These are phyloP conservation scores for Apostichopus japonicus DNA, from an alignment of 35 echinoderm and acorn worm species.

Conservation along the genomic window DNA sequence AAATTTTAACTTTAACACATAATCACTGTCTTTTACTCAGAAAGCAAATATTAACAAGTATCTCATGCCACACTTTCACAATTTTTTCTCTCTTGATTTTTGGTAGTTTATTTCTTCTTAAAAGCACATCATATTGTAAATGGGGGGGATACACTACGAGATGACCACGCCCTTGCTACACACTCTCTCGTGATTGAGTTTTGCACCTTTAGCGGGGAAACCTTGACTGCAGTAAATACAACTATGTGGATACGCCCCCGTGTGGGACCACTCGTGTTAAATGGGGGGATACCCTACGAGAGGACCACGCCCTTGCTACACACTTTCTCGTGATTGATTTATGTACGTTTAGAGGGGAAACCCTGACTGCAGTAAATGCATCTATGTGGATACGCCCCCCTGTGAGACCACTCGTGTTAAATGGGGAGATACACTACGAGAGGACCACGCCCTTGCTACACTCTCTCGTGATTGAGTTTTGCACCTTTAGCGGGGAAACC, in stretches of 20 bases:
- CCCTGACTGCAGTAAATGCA: background rate
- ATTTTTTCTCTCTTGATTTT: no score
- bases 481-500: background rate
- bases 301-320: background rate
- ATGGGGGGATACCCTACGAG: no score
- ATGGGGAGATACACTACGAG: no score
- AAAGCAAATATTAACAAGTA: no score
- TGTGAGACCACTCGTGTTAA: constrained; percentile 12
- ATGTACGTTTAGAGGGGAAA: background rate
- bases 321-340: background rate
- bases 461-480: background rate
- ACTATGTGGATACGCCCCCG: background rate
- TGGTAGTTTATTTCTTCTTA: no score
- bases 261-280: constrained; percentile 18
- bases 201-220: background rate
- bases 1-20: no score
- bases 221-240: background rate
- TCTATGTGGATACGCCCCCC: background rate
- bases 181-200: background rate
- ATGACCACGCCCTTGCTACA: background rate
- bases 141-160: no score
- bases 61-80: no score
- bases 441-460: background rate
- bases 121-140: no score
- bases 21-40: no score